These are phyloP conservation scores for Pyrocephalus nanus DNA, from an alignment of 2,797 vertebrate species.

Conservation along the genomic window DNA sequence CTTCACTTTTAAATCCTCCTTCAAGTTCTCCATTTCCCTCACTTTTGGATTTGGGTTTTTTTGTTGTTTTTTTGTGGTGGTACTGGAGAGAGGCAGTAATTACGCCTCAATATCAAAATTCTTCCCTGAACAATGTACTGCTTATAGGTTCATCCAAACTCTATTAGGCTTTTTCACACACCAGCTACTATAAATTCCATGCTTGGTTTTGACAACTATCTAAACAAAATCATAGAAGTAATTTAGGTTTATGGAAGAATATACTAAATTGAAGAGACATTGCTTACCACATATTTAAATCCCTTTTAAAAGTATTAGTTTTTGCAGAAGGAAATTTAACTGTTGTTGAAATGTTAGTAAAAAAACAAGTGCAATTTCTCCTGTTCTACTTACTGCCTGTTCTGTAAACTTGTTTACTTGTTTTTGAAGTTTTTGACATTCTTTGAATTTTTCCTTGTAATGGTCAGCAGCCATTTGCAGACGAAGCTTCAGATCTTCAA, in stretches of 20 bases:
- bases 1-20: neutral
- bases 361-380: neutral
- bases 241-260: neutral
- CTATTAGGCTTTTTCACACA: neutral
- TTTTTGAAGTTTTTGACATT: constrained; percentile 96
- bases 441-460: constrained; percentile 99
- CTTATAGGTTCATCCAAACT: neutral
- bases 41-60: neutral
- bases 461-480: constrained; percentile 99
- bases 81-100: neutral
- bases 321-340: neutral
- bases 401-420: constrained; percentile 91
- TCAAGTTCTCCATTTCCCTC: neutral
- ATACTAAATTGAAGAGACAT: neutral
- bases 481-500: constrained; percentile 96
- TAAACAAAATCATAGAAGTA: neutral
- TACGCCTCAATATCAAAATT: neutral
- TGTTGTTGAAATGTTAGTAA: neutral
- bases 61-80: neutral
- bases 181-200: neutral
- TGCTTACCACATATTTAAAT: neutral
- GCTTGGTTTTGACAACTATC: neutral
- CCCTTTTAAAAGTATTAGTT: neutral
- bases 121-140: neutral
- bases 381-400: constrained; percentile 83